phyloP scores from a whole-genome alignment of 2,888 invertebrate species.

The Ptychoptera albimana region DNA sequence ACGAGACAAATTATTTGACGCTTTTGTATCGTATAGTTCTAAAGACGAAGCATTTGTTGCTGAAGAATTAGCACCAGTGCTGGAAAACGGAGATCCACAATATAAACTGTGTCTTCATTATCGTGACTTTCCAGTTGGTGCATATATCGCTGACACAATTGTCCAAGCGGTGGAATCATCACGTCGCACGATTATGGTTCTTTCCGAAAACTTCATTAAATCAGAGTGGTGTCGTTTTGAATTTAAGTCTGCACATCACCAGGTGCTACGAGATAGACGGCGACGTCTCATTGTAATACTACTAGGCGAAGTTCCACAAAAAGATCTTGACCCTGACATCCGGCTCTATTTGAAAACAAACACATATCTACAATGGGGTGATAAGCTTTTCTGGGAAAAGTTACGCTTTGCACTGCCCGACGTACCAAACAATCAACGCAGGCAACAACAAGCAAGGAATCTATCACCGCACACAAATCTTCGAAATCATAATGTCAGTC shows the following conservation, averaged over 20 bases:
- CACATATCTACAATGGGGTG: conserved; percentile 83
- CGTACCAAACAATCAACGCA: conserved; percentile 31
- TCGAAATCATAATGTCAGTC: no score
- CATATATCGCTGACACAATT: conserved; percentile 83
- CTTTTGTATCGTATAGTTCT: conserved; percentile 87
- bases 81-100: conserved; percentile 63
- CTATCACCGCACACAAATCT: conserved; percentile 13
- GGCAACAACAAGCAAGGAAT: conserved; percentile 5
- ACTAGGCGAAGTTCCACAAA: conserved; percentile 74
- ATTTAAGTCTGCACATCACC: conserved; percentile 84
- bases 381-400: conserved; percentile 93
- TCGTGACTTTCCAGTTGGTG: conserved; percentile 76
- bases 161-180: conserved; percentile 84
- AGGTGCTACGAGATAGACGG: conserved; percentile 72
- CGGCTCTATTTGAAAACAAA: conserved; percentile 80
- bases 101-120: conserved; percentile 85
- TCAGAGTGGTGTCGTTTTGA: conserved; percentile 93
- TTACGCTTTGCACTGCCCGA: conserved; percentile 85
- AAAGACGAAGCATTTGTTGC: conserved; percentile 85
- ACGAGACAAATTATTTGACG: conserved; percentile 81
- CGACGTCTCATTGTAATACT: conserved; percentile 81
- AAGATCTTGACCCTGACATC: conserved; percentile 81
- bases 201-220: conserved; percentile 87
- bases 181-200: conserved; percentile 74
- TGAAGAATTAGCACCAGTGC: conserved; percentile 71